Evolutionary conservation across 2,113 vertebrate genomes (phyloP).

Genomic region (Trogon melanurus): DNA sequence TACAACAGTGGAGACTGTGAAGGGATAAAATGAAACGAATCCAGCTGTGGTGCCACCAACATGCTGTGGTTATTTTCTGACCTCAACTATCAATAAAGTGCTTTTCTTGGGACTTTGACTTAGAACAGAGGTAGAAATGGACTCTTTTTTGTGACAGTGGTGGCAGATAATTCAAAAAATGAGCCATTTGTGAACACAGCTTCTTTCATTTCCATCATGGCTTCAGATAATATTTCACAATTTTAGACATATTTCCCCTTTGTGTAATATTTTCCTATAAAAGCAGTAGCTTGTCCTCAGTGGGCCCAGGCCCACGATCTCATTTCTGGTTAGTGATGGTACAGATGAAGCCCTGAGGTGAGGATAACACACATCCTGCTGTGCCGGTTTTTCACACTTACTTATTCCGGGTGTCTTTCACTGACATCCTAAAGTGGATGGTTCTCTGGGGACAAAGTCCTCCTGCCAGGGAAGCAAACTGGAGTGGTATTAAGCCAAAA

Average conservation of each 20-base stretch:
- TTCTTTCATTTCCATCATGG: neutral
- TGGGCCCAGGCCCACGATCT: neutral
- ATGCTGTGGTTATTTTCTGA: neutral
- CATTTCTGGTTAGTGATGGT: neutral
- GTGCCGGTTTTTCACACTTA: accelerated
- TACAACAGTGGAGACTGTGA: neutral
- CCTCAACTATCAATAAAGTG: neutral
- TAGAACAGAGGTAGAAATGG: neutral
- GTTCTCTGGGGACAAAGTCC: neutral
- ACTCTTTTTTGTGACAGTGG: neutral
- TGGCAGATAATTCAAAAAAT: neutral
- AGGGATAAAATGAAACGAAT: neutral
- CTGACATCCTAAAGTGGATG: neutral
- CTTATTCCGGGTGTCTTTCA: accelerated
- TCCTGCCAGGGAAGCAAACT: neutral
- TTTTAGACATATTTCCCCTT: neutral
- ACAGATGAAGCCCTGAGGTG: neutral
- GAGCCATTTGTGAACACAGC: neutral
- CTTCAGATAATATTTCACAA: neutral
- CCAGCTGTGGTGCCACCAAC: neutral
- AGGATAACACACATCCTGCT: neutral
- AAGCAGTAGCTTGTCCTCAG: neutral
- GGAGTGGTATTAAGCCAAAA: neutral
- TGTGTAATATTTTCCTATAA: neutral
- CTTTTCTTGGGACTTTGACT: neutral